Evolutionary conservation across 2,888 invertebrate species (phyloP), one percentile per base, ranked within the genome.

Genomic region (Balanococcus diminutus): DNA sequence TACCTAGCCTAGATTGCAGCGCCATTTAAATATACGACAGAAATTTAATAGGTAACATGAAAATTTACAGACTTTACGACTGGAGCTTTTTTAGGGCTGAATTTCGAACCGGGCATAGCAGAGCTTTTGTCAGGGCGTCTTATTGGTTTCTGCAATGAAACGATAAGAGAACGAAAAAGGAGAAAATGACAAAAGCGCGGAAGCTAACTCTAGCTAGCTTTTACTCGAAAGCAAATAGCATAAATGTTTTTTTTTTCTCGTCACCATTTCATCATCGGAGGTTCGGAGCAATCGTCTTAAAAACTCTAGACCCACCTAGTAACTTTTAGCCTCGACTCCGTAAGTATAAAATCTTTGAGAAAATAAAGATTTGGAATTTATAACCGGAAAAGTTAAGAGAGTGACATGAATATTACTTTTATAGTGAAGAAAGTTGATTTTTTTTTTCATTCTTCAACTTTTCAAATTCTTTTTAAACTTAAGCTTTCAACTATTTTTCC

Each of bases 311-410:
- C 25, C 31, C 67, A 67, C 67, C 67, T 67, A 28, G 31, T 11
- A 67, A 31, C 67, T 67, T 67, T 67, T 28, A 11, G 11, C 31
- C 67, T 14, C 28, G 67, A 14, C 67, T 25, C 31, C 28, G 67
- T 67, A 67, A n/a, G n/a, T n/a, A n/a, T n/a, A n/a, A 67, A 67
- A 31, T 31, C 67, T 28, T 67, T 31, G 28, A 67, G 67, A 28
- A 51, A 28, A 67, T 67, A 67, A 67, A 67, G 67, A 67, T 67
- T 67, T 31, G 67, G 31, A 67, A 67, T 67, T 67, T 67, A 67
- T 67, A 67, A 67, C 67, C 31, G 51, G 51, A 51, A 51, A 51
- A 51, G 51, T 51, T 51, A 51, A n/a, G 51, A 19, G 51, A 51
- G 51, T 51, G 19, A 51, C n/a, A 51, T 51, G 51, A 51, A 51